Evolutionary conservation across 2,888 invertebrate genomes (phyloP), one percentile per base, ranked within the genome.

Genomic region (Tyria jacobaeae): DNA sequence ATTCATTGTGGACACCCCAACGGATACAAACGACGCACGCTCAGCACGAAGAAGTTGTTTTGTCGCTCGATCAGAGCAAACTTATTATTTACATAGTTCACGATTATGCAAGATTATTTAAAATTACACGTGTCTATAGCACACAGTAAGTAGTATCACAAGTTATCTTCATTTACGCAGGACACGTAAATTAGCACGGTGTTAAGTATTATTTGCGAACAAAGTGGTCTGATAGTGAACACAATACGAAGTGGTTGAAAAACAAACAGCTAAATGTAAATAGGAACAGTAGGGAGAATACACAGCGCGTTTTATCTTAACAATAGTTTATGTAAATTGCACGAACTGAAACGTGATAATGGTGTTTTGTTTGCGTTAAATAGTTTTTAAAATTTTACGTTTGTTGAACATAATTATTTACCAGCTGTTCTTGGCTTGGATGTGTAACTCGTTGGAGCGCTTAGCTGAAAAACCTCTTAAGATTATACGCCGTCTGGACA

Each of bases 141-240:
- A 12, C 21, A 44, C 17, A 21, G 12, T 21, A 4, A 21, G 10
- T 44, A 21, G 4, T 12, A 12, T 44, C 12, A 44, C 4, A 44
- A 47, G 52, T 62, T 67, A 72, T 70, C 73, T 54, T 9, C 21
- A 47, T n/a, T 25, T 41, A 63, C 52, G 52, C 55, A 49, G 21
- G 24, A 39, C 34, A 31, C n/a, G 57, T 52, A 62, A 50, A 64
- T 68, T 64, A 64, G 49, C 57, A 62, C 35, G 48, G 60, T 24
- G 60, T 65, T 35, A 53, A 69, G 62, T 58, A 74, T 71, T 69
- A 73, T 74, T 74, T 63, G 69, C 60, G 44, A 55, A 14, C 59
- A 25, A 39, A 27, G 41, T 55, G n/a, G 47, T n/a, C 49, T 55
- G 68, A 66, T 66, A 68, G 41, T 24, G 51, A 48, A 47, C 55